A percentile compares a stretch with the other conserved stretches of the same genome.
Conservation (phyloP, 2,888 invertebrate species). For the Tuberolachnus salignus region DNA sequence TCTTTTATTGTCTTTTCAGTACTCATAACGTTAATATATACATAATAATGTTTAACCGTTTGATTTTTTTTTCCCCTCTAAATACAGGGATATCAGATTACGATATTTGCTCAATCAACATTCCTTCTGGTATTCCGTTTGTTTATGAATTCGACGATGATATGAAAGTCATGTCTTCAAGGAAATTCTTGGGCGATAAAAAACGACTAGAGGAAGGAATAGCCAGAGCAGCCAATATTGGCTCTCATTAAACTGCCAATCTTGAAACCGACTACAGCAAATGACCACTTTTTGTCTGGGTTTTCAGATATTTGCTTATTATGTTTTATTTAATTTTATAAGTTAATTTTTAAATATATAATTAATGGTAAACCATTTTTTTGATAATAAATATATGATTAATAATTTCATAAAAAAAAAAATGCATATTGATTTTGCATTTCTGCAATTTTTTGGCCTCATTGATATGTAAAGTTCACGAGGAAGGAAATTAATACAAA, state of each 20-base stretch:
- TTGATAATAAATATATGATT: slow-evolving; percentile 33
- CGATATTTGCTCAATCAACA: slow-evolving; percentile 65
- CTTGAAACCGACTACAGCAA: slow-evolving; percentile 14
- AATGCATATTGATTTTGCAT: not conserved
- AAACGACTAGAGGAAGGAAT: slow-evolving; percentile 78
- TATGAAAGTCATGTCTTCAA: slow-evolving; percentile 72
- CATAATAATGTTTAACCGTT: no score
- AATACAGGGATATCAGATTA: slow-evolving; percentile 19
- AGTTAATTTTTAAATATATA: slow-evolving; percentile 51
- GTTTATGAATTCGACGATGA: slow-evolving; percentile 76
- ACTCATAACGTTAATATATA: no score
- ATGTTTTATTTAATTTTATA: slow-evolving; percentile 45
- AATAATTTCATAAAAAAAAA: slow-evolving; percentile 24
- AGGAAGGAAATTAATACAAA: not conserved
- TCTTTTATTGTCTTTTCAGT: not conserved
- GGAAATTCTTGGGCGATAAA: slow-evolving; percentile 75
- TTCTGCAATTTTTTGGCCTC: not conserved
- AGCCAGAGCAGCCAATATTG: slow-evolving; percentile 73
- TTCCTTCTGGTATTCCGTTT: slow-evolving; percentile 82
- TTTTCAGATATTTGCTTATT: slow-evolving; percentile 42
- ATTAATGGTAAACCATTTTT: slow-evolving; percentile 20
- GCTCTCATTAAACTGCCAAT: slow-evolving; percentile 38
- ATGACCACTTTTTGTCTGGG: slow-evolving; percentile 30
- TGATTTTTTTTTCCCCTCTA: slow-evolving; percentile 1
- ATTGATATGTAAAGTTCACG: not conserved